Percentiles rank a stretch among this genome's conserved stretches.
phyloP scores from a whole-genome alignment of 2,797 vertebrate genomes.

The Sarcophilus harrisii region DNA sequence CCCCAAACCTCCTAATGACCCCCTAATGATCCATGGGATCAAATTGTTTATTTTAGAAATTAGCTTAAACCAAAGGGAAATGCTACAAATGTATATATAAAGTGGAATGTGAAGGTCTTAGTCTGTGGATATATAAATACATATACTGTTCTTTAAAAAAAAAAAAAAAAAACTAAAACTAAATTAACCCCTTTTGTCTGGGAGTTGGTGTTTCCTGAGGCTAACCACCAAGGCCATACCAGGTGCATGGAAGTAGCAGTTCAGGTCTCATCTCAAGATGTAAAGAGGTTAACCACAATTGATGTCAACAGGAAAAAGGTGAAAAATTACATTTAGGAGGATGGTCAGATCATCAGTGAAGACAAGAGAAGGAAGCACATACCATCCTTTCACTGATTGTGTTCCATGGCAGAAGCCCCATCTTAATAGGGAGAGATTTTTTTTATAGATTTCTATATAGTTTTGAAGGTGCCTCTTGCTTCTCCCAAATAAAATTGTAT shows the following conservation, averaged over 20 bases:
- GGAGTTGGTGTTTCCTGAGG: constrained; percentile 75
- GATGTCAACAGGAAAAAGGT: constrained; percentile 80
- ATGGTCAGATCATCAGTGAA: constrained; percentile 82
- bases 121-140: constrained; percentile 54
- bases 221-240: constrained; percentile 75
- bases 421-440: constrained; percentile 29
- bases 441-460: neutral
- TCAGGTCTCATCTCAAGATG: constrained; percentile 63
- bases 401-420: constrained; percentile 16
- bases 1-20: constrained; percentile 21
- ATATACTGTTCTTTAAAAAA: constrained; percentile 57
- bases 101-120: constrained; percentile 21
- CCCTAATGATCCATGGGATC: neutral
- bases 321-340: constrained; percentile 75
- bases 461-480: constrained; percentile 24
- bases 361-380: constrained; percentile 53
- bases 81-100: neutral
- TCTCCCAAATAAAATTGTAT: neutral
- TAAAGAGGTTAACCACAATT: constrained; percentile 79
- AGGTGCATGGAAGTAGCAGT: constrained; percentile 75
- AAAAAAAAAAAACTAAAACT: constrained; percentile 46
- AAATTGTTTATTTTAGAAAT: constrained; percentile 30
- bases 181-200: constrained; percentile 76
- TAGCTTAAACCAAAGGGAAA: constrained; percentile 56
- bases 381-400: constrained; percentile 42